Base-by-base conservation (phyloP, 2,113 vertebrate species). In the Bungarus multicinctus region DNA sequence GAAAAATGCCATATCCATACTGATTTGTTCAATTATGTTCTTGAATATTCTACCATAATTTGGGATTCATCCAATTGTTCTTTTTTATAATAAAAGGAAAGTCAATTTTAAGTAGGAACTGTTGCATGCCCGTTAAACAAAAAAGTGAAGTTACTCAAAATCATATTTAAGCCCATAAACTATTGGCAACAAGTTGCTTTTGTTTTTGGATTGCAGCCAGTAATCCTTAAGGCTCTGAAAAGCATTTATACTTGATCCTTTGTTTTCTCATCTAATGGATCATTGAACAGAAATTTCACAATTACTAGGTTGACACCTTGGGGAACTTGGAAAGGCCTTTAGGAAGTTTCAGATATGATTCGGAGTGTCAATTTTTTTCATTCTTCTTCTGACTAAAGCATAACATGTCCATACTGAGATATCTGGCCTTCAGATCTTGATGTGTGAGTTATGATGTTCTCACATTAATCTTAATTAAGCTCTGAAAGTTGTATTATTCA, bases 171-270 rank as follows among this genome's bases (percentile, higher is more conserved):
- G 23, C 6, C 34, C 64, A 89, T 91, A 89, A 93, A 91, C 87
- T 74, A 89, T 50, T 60, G 64, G 74, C 34, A 93, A 89, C 53
- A 91, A 85, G 53, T 60, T 52, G 74, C 30, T 60, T 64, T 34
- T 30, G 45, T 69, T 64, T 60, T 27, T 58, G 27, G 20, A 7
- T 85, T 55, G 43, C 74, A 92, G 27, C 57, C 43, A 58, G 74
- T 87, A 92, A 92, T 89, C 64, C 69, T 86, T 54, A 89, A 89
- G 69, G 54, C 30, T 89, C 88, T 91, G 81, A 14, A 39, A 90
- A 94, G 57, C 23, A 90, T 81, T 34, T 94, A 58, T 93, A 94
- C 52, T 64, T 93, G 43, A 57, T 93, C 64, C 89, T 50, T 5
- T 90, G 53, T 16, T 60, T 39, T 94, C 89, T 91, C 20, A 95